Percentiles rank a stretch among this genome's conserved stretches.
phyloP scores from a whole-genome alignment of 2,113 vertebrate species.

The Carassius auratus region DNA sequence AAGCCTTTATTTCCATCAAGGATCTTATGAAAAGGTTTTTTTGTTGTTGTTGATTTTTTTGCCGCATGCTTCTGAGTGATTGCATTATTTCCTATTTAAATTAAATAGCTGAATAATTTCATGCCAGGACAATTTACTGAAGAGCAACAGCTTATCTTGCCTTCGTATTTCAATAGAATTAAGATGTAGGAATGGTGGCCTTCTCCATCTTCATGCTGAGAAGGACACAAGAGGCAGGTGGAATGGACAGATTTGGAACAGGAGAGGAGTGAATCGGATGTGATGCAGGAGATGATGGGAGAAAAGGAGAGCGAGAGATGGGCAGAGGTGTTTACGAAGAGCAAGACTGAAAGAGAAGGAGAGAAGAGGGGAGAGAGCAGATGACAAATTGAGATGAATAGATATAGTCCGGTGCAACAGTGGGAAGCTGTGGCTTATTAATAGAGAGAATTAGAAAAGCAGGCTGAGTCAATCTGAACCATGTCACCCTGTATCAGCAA shows the following conservation, averaged over 20 bases:
- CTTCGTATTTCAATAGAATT: constrained; percentile 73
- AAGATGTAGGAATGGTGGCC: constrained; percentile 48
- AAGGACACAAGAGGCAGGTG: constrained; percentile 54
- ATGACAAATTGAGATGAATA: constrained; percentile 86
- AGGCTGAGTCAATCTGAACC: constrained; percentile 80
- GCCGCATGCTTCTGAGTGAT: background rate
- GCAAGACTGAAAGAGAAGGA: constrained; percentile 2
- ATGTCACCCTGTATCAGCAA: constrained; percentile 78
- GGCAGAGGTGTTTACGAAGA: constrained; percentile 8
- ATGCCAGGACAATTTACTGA: constrained; percentile 62
- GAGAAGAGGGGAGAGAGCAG: constrained; percentile 59
- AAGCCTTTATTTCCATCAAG: background rate
- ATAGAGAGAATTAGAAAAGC: constrained; percentile 81
- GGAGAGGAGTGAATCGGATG: constrained; percentile 50
- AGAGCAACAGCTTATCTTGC: constrained; percentile 71
- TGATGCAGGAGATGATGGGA: constrained; percentile 47
- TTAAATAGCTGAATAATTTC: background rate
- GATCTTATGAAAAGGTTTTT: background rate
- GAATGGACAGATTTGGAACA: constrained; percentile 51
- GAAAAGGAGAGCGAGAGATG: constrained; percentile 18
- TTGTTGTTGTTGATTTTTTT: background rate
- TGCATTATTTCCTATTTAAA: background rate
- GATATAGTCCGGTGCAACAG: constrained; percentile 79
- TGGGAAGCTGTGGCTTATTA: constrained; percentile 80
- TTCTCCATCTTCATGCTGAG: constrained; percentile 59